Base-by-base conservation (phyloP, 64 coral and sea anemone species). In the Pocillopora verrucosa region DNA sequence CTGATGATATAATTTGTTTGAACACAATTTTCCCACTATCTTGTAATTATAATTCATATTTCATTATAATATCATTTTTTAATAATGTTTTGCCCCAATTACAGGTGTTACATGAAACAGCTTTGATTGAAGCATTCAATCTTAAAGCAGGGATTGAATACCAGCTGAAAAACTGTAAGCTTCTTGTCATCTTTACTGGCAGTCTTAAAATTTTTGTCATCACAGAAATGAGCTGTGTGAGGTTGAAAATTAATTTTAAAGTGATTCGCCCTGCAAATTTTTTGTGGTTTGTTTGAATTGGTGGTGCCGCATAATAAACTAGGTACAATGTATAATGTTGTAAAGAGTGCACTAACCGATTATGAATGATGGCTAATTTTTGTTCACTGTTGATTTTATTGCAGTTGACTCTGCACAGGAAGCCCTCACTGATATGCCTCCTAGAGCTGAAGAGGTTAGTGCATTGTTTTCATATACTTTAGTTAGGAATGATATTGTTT, bases 391-490 rank as follows among this genome's bases (percentile, higher is more conserved):
- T 19, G 72, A 83, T 79, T 57, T 86, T 25, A 51, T 72, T 72
- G 72, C 74, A 99, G 97, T 86, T 88, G 97, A 99, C 89, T 94
- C 97, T 80, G 91, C 97, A 5, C 97, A 99, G 62, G 97, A 99
- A 80, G 97, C 97, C 9, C 75, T 99, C 76, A 99, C 97, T 62
- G 97, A 99, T 75, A 99, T 99, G 97, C 97, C 97, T 85, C 97
- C 97, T 36, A 93, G 97, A 88, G 79, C 97, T 77, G 97, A 99
- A 88, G 87, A 92, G 93, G 97, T 99, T 82, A 51, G 19, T 76
- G 34, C 2, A 17, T 16, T 51, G 41, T 51, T 7, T 51, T 51
- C 41, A 51, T 7, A 51, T 51, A 51, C 41, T 51, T 51, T 51
- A 51, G 0, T 51, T 51, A 51, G 41, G 41, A 51, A 7, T 51